phyloP scores from a whole-genome alignment of 2,797 vertebrate species.

The Prunella strophiata region DNA sequence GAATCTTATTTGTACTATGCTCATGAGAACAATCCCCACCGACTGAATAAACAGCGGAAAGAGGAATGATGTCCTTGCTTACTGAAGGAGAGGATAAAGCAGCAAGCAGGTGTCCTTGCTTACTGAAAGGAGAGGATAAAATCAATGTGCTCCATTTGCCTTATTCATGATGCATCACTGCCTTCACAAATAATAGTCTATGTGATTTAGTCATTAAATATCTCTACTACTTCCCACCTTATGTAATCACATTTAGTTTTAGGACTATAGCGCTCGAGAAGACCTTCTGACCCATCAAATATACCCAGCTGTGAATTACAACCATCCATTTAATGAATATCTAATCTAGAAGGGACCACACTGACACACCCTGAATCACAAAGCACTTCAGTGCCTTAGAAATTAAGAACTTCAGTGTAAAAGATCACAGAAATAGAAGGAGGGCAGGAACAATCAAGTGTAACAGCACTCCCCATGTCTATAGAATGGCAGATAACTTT shows the following conservation, averaged over 20 bases:
- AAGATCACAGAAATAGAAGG: neutral
- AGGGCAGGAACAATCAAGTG: neutral
- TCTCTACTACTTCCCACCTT: conserved; percentile 23
- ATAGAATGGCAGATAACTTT: neutral
- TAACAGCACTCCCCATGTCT: neutral
- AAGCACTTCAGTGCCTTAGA: neutral
- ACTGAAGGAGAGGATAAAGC: conserved; percentile 10
- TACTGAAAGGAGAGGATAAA: conserved; percentile 9
- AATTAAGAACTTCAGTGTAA: conserved; percentile 8
- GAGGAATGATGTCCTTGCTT: conserved; percentile 26
- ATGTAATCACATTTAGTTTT: conserved; percentile 7
- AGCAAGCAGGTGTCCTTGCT: conserved; percentile 40
- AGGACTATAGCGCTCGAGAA: neutral
- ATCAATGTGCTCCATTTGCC: neutral
- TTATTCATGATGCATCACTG: conserved; percentile 28
- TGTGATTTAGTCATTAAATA: conserved; percentile 59
- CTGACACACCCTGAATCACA: neutral
- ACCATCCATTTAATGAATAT: neutral
- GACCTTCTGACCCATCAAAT: conserved; percentile 32
- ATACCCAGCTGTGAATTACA: conserved; percentile 8
- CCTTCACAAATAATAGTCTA: neutral
- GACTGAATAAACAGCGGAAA: neutral
- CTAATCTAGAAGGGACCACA: neutral
- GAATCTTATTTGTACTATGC: neutral
- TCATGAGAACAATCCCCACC: neutral